A percentile compares a stretch with the other conserved stretches of the same genome.
Evolutionary conservation across 1,140 invertebrate genomes (phyloP).

Genomic region (Lysiphlebus fabarum): DNA sequence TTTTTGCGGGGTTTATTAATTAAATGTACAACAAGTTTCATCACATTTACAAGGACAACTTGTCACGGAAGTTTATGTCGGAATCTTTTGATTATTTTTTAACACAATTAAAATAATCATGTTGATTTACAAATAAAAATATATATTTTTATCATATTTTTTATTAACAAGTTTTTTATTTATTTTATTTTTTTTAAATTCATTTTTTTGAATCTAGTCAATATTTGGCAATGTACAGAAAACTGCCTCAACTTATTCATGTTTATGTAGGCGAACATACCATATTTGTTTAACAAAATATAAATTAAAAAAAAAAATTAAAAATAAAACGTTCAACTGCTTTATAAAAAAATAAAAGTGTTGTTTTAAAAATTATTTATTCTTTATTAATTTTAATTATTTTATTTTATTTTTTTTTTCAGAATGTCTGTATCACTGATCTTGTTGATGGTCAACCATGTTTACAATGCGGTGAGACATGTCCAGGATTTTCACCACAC

Average conservation of each 20-base stretch:
- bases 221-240: conserved; percentile 48
- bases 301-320: neutral
- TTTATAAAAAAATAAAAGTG: too few species aligned
- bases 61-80: too few species aligned
- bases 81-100: too few species aligned
- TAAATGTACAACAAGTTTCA: too few species aligned
- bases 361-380: neutral
- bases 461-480: conserved; percentile 73
- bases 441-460: conserved; percentile 82
- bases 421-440: conserved; percentile 79
- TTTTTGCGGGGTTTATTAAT: too few species aligned
- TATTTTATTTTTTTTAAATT: too few species aligned
- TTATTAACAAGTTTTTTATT: conserved; percentile 19
- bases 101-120: too few species aligned
- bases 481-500: conserved; percentile 76
- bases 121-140: neutral
- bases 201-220: conserved; percentile 34
- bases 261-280: conserved; percentile 43
- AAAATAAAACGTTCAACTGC: too few species aligned
- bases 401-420: conserved; percentile 33
- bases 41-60: too few species aligned
- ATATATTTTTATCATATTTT: too few species aligned
- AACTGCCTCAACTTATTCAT: conserved; percentile 27
- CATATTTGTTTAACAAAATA: conserved; percentile 33
- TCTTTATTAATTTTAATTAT: neutral